Conservation (phyloP, 2,113 vertebrate genomes). For the Clarias batrachus region DNA sequence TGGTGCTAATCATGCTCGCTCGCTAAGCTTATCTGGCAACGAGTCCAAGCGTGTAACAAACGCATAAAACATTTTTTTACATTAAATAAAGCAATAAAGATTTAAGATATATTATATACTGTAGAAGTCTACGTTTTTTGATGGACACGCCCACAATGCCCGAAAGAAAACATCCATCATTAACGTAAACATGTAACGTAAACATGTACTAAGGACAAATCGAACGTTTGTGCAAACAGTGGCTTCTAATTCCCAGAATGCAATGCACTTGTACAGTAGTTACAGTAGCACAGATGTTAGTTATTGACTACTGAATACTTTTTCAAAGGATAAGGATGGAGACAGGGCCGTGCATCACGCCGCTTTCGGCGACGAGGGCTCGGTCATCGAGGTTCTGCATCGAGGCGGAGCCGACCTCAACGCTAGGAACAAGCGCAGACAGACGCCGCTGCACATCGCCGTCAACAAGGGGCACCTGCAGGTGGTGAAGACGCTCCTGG, state of each 20-base stretch:
- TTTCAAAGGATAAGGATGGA: slow-evolving; percentile 91
- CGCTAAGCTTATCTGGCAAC: neutral
- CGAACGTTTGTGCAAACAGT: neutral
- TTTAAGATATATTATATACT: too few relatives aligned
- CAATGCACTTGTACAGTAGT: neutral
- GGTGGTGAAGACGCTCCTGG: slow-evolving; percentile 95
- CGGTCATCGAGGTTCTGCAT: slow-evolving; percentile 96
- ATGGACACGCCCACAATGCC: neutral
- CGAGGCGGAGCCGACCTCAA: slow-evolving; percentile 94
- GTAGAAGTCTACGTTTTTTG: neutral
- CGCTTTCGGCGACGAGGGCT: slow-evolving; percentile 95
- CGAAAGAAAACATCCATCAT: neutral
- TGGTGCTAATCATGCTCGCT: neutral
- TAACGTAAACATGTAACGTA: rapidly evolving
- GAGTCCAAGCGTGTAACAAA: neutral
- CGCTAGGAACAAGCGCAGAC: slow-evolving; percentile 93
- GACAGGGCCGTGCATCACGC: slow-evolving; percentile 97
- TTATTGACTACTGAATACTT: too few relatives aligned
- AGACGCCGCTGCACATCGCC: slow-evolving; percentile 96
- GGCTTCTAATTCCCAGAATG: neutral
- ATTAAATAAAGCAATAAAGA: neutral
- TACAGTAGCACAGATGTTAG: neutral
- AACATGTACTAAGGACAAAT: neutral
- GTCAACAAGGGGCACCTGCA: slow-evolving; percentile 98
- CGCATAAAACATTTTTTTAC: neutral